Conservation (phyloP, 2,888 invertebrate species). For the Netelia inedita region DNA sequence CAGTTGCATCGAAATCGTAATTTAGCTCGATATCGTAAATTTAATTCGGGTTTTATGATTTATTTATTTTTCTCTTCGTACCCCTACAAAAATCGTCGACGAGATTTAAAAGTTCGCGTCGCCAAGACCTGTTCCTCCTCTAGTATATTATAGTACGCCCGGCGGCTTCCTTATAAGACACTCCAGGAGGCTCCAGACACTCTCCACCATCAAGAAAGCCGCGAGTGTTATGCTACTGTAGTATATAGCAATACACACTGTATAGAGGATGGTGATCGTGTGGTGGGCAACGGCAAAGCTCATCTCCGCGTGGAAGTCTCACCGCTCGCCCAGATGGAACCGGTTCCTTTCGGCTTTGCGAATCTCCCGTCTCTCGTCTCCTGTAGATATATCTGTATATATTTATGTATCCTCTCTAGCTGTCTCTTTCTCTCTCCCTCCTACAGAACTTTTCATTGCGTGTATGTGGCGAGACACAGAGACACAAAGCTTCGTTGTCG, state of each 20-base stretch:
- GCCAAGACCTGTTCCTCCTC: conserved; percentile 57
- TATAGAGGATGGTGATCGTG: conserved; percentile 16
- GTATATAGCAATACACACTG: conserved; percentile 20
- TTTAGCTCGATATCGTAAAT: conserved; percentile 39
- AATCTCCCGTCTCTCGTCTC: conserved; percentile 42
- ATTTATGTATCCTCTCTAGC: conserved; percentile 10
- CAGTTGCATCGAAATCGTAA: conserved; percentile 40
- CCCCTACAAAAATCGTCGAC: conserved; percentile 33
- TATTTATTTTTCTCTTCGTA: conserved; percentile 7
- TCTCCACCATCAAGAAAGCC: conserved; percentile 51
- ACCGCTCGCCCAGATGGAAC: conserved; percentile 56
- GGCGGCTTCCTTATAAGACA: conserved; percentile 57
- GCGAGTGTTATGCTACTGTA: conserved; percentile 51
- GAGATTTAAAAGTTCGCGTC: conserved; percentile 53
- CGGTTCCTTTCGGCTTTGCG: conserved; percentile 68
- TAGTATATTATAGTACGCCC: conserved; percentile 44
- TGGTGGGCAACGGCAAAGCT: conserved; percentile 48
- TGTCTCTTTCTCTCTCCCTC: conserved; percentile 44
- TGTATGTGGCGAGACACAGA: conserved; percentile 22
- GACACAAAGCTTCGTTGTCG: not conserved
- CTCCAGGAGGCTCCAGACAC: conserved; percentile 31
- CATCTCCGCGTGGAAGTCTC: conserved; percentile 34
- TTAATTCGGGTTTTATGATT: conserved; percentile 31
- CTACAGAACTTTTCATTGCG: conserved; percentile 36
- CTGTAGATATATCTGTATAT: not conserved